Conservation (phyloP, 2,888 invertebrate genomes). For the Phaedon cochleariae region DNA sequence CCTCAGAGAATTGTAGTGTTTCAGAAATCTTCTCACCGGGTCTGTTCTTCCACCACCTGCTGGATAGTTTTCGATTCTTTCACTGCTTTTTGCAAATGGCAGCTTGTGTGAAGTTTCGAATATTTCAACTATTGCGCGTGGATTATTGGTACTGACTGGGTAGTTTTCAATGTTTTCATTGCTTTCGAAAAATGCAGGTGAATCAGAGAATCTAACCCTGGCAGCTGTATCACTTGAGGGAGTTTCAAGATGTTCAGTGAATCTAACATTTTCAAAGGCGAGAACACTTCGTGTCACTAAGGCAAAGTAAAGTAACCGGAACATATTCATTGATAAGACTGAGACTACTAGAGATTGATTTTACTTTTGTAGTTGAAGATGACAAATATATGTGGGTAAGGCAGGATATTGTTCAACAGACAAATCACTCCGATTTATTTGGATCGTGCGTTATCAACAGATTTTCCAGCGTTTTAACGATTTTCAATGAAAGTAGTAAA, state of each 20-base stretch:
- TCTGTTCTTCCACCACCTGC: slow-evolving; percentile 22
- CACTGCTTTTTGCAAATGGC: not conserved
- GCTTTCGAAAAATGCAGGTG: not conserved
- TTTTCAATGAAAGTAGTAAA: slow-evolving; percentile 15
- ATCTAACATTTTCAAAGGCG: slow-evolving; percentile 22
- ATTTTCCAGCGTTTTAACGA: slow-evolving; percentile 12
- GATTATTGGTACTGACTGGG: not conserved
- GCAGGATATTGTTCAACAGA: slow-evolving; percentile 57
- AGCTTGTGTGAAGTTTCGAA: slow-evolving; percentile 4
- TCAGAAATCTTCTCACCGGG: slow-evolving; percentile 36
- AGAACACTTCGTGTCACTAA: slow-evolving; percentile 26
- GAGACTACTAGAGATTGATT: slow-evolving; percentile 19
- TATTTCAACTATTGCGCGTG: slow-evolving; percentile 13
- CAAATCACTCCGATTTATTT: slow-evolving; percentile 30
- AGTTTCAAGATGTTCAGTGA: slow-evolving; percentile 5
- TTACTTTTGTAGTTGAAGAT: slow-evolving; percentile 47
- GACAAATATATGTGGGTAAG: slow-evolving; percentile 55
- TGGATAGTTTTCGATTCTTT: slow-evolving; percentile 25
- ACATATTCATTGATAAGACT: slow-evolving; percentile 34
- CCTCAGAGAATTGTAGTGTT: slow-evolving; percentile 39
- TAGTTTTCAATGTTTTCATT: not conserved
- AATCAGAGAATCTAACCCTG: not conserved
- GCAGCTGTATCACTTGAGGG: not conserved
- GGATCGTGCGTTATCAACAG: slow-evolving; percentile 26
- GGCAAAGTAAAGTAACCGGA: slow-evolving; percentile 18